phyloP scores from a whole-genome alignment of 2,113 vertebrate species.

The Platycercus adscitus region DNA sequence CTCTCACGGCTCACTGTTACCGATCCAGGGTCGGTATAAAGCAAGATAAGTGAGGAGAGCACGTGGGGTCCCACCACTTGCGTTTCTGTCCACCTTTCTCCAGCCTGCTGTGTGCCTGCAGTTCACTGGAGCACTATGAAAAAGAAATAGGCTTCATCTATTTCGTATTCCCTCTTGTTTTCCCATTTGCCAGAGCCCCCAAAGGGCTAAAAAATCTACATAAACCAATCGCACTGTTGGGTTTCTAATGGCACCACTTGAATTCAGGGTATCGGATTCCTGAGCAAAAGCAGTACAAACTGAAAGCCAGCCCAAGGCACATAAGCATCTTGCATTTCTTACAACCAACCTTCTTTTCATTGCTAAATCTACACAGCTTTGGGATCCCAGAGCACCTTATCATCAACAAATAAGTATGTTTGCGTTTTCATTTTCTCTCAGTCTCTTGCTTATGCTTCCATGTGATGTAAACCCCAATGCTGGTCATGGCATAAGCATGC shows the following conservation, averaged over 20 bases:
- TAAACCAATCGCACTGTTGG: not conserved
- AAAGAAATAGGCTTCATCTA: not conserved
- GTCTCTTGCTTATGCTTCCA: not conserved
- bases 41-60: not conserved
- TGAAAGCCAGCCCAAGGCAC: not conserved
- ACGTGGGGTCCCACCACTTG: accelerated
- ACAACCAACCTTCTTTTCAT: not conserved
- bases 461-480: not conserved
- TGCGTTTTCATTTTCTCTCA: not conserved
- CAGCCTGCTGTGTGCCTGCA: not conserved
- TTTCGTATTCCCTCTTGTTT: not conserved
- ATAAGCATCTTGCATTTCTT: not conserved
- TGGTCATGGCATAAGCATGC: not conserved
- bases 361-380: not conserved
- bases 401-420: not conserved
- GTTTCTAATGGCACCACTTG: not conserved
- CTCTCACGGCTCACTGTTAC: not conserved
- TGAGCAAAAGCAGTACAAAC: not conserved
- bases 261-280: not conserved
- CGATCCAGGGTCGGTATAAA: not conserved
- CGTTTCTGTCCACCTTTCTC: not conserved
- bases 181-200: not conserved
- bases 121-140: not conserved
- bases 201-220: not conserved
- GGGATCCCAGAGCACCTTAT: not conserved